Percentiles rank a stretch among this genome's conserved stretches.
These are phyloP conservation scores for Cossypha polioptera DNA, from an alignment of 2,797 vertebrate species.

Conservation along the genomic window DNA sequence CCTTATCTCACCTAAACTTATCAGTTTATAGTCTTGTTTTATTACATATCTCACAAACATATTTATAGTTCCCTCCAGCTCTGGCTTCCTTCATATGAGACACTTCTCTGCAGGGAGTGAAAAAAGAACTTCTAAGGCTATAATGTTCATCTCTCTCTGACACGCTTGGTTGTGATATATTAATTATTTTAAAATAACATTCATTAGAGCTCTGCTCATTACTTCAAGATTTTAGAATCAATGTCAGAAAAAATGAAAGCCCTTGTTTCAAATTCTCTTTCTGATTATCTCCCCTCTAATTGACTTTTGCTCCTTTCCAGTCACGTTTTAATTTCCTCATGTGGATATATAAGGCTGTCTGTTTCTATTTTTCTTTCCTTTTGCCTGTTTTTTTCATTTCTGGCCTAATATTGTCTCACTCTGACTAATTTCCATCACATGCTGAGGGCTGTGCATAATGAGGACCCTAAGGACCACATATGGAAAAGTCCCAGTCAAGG, in stretches of 20 bases:
- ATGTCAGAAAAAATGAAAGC: conserved; percentile 39
- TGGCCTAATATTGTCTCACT: background rate
- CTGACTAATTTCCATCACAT: background rate
- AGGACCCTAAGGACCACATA: background rate
- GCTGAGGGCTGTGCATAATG: background rate
- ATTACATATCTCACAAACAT: background rate
- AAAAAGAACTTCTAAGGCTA: conserved; percentile 7
- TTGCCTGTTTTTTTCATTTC: background rate
- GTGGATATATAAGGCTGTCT: background rate
- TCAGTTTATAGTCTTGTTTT: background rate
- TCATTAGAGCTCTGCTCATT: conserved; percentile 34
- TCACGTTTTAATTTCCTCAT: conserved; percentile 48
- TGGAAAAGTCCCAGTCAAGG: background rate
- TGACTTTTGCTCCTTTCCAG: conserved; percentile 50
- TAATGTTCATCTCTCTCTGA: conserved; percentile 9
- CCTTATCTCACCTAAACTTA: background rate
- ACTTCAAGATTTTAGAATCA: conserved; percentile 33
- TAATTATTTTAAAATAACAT: conserved; percentile 58
- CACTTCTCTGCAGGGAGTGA: background rate
- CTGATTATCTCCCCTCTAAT: conserved; percentile 58
- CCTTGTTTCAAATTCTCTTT: conserved; percentile 36
- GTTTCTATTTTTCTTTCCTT: conserved; percentile 1
- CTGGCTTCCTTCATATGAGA: background rate
- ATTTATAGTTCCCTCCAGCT: background rate
- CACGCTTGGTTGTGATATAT: conserved; percentile 2